Evolutionary conservation across 2,113 vertebrate genomes (phyloP), one percentile per base, ranked within the genome.

Genomic region (Rostratula benghalensis): DNA sequence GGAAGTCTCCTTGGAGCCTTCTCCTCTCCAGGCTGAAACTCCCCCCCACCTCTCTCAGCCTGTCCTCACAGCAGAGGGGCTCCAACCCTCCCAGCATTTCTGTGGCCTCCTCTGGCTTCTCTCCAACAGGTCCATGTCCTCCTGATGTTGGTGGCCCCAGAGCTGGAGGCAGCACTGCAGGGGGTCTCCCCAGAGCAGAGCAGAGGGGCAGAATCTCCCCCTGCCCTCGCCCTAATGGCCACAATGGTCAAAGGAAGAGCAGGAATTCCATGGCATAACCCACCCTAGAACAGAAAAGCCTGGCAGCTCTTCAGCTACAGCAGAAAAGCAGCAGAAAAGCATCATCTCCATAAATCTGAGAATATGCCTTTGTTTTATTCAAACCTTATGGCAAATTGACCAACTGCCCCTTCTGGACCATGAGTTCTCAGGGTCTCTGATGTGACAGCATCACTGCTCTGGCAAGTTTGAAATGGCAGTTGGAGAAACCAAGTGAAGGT

Each of bases 21-120:
- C 43, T 28, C 54, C 50, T 60, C 83, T 10, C 41, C 48, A 63
- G 53, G 68, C 2, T 75, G 22, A 75, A 5, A 13, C 6, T 10
- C 4, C 59, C 48, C 43, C 43, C 43, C 43, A 84, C 8, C 33
- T 54, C 57, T 31, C 46, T 9, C 60, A 56, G 41, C 14, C 60
- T 48, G 0, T 39, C 41, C 2, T 3, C 60, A 6, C 0, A 57
- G 9, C 14, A 57, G 39, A 91, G 68, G 2, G 4, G 27, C 7
- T 84, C 50, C 75, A 61, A 11, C 16, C 23, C 14, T 50, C 0
- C 0, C 9, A 86, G 1, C 4, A 64, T 21, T 10, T 43, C 19
- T 0, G 0, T 13, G 35, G 5, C 14, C 6, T 86, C 53, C 59
- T 92, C 41, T 63, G 41, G 33, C 13, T 2, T 21, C 0, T 0